phyloP scores from a whole-genome alignment of 1,140 invertebrate species.

The Polyergus mexicanus region DNA sequence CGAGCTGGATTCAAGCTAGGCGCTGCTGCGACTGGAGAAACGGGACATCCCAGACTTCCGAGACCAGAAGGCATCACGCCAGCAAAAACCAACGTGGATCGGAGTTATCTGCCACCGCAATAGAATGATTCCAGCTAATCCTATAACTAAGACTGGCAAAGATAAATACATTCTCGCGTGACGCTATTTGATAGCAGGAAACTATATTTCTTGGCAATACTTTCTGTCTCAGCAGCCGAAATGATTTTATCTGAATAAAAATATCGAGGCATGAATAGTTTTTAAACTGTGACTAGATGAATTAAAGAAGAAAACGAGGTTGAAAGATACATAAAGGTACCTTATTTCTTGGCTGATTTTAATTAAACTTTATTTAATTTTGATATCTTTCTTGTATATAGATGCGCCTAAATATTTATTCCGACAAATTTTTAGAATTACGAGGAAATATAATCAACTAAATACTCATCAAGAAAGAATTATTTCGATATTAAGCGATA shows the following conservation, averaged over 20 bases:
- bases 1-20: conserved; percentile 84
- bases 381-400: neutral
- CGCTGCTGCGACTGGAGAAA: conserved; percentile 56
- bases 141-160: neutral
- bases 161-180: neutral
- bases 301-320: neutral
- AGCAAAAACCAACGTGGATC: conserved; percentile 74
- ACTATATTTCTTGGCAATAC: neutral
- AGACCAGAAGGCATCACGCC: conserved; percentile 63
- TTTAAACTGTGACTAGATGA: neutral
- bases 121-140: conserved; percentile 37
- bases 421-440: neutral
- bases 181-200: neutral
- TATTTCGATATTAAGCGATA: no score
- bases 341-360: neutral
- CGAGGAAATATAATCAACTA: no score
- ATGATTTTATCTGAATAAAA: neutral
- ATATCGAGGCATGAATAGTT: neutral
- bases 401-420: neutral
- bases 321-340: neutral
- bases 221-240: neutral
- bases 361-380: neutral
- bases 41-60: neutral
- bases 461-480: no score
- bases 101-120: conserved; percentile 81